Evolutionary conservation across 2,797 vertebrate species (phyloP).

Genomic region (Poecilia gillii): DNA sequence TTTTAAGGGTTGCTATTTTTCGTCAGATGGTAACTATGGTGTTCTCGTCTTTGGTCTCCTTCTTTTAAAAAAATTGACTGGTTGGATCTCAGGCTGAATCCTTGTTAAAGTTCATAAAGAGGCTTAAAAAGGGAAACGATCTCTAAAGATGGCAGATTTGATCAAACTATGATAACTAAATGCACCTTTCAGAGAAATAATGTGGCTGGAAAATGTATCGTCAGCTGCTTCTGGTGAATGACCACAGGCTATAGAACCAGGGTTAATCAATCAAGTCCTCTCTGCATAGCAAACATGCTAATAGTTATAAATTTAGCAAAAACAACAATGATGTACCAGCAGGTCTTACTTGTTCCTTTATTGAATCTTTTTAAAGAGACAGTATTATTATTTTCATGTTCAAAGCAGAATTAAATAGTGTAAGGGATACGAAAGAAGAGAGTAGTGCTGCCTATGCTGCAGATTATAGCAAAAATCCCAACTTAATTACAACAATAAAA

Average conservation of each 20-base stretch:
- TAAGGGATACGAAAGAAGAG: background rate
- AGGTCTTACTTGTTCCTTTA: background rate
- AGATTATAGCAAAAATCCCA: background rate
- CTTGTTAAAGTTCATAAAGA: background rate
- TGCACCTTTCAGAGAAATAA: background rate
- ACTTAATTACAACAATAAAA: background rate
- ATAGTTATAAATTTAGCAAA: background rate
- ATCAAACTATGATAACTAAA: background rate
- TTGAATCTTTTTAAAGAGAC: background rate
- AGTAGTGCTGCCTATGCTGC: background rate
- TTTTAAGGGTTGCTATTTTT: conserved; percentile 54
- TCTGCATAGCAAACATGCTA: background rate
- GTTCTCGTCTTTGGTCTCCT: conserved; percentile 33
- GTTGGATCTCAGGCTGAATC: conserved; percentile 5
- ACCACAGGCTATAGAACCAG: background rate
- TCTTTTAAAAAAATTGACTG: conserved; percentile 20
- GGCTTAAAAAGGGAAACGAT: background rate
- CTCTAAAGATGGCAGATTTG: background rate
- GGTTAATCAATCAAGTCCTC: background rate
- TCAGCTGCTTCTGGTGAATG: background rate
- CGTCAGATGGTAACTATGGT: conserved; percentile 14
- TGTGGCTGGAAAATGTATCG: background rate
- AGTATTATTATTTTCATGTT: background rate
- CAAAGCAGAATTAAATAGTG: background rate
- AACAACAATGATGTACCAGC: background rate